Evolutionary conservation across 2,888 invertebrate genomes (phyloP).

Genomic region (Pemphredon lugubris): DNA sequence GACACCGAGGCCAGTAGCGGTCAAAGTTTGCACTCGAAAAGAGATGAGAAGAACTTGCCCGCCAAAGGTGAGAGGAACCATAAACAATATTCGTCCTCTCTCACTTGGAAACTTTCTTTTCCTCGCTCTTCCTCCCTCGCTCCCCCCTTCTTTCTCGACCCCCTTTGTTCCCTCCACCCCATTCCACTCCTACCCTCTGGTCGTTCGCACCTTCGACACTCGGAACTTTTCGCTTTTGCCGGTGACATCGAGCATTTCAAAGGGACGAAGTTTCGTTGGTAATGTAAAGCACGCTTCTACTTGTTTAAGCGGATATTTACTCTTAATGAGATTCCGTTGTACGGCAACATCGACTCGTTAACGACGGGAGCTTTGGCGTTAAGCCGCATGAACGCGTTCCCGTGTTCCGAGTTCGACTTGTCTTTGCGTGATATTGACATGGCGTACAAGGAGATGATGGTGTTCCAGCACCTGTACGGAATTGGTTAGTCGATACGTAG

Average conservation of each 20-base stretch:
- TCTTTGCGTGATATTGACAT: constrained; percentile 54
- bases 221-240: no score
- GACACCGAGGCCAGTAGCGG: constrained; percentile 68
- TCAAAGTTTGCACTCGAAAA: constrained; percentile 79
- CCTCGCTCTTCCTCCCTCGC: no score
- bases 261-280: no score
- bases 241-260: no score
- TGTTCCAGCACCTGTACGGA: constrained; percentile 59
- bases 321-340: constrained; percentile 30
- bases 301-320: constrained; percentile 6
- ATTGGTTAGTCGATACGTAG: constrained; percentile 69
- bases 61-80: constrained; percentile 43
- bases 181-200: no score
- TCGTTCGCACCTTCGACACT: no score
- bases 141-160: no score
- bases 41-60: constrained; percentile 72
- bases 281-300: no score
- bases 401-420: constrained; percentile 30
- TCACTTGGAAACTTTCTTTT: no score
- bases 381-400: neutral
- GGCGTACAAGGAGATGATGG: constrained; percentile 46
- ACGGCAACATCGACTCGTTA: constrained; percentile 17
- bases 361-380: constrained; percentile 7
- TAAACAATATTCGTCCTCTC: no score
- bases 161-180: no score